These are phyloP conservation scores for Hypotaenidia okinawae DNA, from an alignment of 2,797 vertebrate species.

Conservation along the genomic window DNA sequence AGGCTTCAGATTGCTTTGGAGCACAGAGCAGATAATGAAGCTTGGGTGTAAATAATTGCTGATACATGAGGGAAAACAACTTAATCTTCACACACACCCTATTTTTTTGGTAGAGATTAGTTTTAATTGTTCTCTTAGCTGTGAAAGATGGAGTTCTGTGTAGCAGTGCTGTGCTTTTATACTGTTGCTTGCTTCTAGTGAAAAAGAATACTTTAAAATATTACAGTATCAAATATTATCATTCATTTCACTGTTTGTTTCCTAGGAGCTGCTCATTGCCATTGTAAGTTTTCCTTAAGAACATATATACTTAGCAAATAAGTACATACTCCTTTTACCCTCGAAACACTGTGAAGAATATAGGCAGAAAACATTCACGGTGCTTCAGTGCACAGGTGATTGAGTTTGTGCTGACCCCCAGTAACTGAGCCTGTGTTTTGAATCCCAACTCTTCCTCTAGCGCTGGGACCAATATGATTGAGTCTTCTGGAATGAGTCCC, in stretches of 20 bases:
- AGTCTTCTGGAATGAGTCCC: slow-evolving; percentile 44
- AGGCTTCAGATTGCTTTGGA: slow-evolving; percentile 24
- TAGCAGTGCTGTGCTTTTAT: background rate
- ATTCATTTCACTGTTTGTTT: background rate
- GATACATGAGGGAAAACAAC: background rate
- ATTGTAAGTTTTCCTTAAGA: background rate
- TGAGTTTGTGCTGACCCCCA: background rate
- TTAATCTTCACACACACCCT: background rate
- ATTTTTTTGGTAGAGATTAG: background rate
- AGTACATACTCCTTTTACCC: background rate
- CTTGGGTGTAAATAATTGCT: slow-evolving; percentile 27
- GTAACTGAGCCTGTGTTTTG: slow-evolving; percentile 31
- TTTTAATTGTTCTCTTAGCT: slow-evolving; percentile 14
- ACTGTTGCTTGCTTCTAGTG: background rate
- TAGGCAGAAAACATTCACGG: background rate
- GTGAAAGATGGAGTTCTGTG: background rate
- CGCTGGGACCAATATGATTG: background rate
- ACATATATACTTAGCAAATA: background rate
- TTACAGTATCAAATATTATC: background rate
- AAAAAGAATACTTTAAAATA: background rate
- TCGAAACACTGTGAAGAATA: background rate
- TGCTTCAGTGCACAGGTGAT: slow-evolving; percentile 7
- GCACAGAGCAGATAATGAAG: background rate
- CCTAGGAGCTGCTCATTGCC: background rate
- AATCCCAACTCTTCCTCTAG: slow-evolving; percentile 9